Conservation (phyloP, 2,113 vertebrate species). For the Alouatta palliata region DNA sequence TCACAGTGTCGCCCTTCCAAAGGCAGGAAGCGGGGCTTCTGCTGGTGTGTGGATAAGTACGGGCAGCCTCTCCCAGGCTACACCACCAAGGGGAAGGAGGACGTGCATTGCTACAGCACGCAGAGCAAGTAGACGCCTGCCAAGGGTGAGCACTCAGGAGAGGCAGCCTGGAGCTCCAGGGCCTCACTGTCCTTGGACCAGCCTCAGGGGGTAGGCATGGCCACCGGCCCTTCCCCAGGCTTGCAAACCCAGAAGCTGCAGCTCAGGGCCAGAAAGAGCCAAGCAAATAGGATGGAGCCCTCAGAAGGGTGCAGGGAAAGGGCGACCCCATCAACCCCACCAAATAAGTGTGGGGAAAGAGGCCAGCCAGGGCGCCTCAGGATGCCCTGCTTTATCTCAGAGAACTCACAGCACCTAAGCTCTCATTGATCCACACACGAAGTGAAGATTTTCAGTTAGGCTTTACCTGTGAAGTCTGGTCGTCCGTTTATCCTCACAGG, state of each 20-base stretch:
- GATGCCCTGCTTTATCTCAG: conserved; percentile 50
- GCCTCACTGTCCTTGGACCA: conserved; percentile 13
- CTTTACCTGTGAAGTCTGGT: conserved; percentile 62
- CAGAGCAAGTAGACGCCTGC: conserved; percentile 88
- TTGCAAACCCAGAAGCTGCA: conserved; percentile 80
- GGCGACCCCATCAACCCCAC: conserved; percentile 85
- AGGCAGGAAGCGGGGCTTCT: conserved; percentile 94
- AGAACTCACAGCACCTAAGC: conserved; percentile 38
- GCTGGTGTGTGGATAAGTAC: conserved; percentile 98
- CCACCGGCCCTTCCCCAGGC: neutral
- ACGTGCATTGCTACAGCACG: conserved; percentile 89
- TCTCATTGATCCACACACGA: neutral
- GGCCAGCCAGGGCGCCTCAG: conserved; percentile 76
- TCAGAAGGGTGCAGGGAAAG: conserved; percentile 83
- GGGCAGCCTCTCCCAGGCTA: conserved; percentile 92
- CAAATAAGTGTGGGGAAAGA: conserved; percentile 69
- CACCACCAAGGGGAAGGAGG: conserved; percentile 88
- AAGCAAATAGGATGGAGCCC: conserved; percentile 70
- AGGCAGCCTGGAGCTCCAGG: neutral
- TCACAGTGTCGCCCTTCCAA: conserved; percentile 95
- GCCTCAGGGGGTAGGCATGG: neutral
- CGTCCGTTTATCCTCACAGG: conserved; percentile 70
- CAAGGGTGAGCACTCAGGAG: too few species aligned
- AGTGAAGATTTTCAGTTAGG: conserved; percentile 34
- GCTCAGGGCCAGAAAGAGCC: conserved; percentile 84